Percentiles rank a stretch among this genome's conserved stretches.
phyloP scores from a whole-genome alignment of 2,888 invertebrate genomes.

The Lycia hirtaria region DNA sequence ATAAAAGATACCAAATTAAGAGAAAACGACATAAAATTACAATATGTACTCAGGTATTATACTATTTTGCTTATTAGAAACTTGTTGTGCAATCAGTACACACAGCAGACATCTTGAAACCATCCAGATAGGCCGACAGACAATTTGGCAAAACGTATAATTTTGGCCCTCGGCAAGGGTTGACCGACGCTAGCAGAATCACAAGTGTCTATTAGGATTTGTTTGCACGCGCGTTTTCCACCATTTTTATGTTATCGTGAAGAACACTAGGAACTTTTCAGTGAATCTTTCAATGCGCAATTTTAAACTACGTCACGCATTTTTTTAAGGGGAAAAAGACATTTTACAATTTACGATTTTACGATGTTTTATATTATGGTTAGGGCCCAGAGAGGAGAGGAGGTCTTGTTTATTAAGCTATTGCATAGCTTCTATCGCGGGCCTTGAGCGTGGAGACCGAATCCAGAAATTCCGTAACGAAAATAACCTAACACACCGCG shows the following conservation, averaged over 20 bases:
- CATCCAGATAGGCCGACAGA: conserved; percentile 63
- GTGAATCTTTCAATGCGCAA: background rate
- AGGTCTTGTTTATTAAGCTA: too few species aligned
- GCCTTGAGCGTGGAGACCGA: too few species aligned
- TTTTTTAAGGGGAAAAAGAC: too few species aligned
- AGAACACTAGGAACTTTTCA: background rate
- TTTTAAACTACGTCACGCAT: too few species aligned
- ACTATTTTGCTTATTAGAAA: background rate
- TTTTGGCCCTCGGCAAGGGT: conserved; percentile 65
- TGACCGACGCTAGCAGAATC: conserved; percentile 65
- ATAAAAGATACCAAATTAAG: too few species aligned
- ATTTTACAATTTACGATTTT: too few species aligned
- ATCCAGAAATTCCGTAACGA: too few species aligned
- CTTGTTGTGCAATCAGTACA: conserved; percentile 51
- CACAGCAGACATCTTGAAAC: conserved; percentile 62
- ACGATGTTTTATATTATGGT: too few species aligned
- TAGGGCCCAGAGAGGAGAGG: too few species aligned
- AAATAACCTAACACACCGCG: too few species aligned
- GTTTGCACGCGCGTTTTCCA: conserved; percentile 41
- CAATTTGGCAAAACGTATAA: conserved; percentile 76
- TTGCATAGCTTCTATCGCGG: too few species aligned
- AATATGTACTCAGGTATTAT: background rate
- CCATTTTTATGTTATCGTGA: background rate
- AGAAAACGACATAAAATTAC: too few species aligned
- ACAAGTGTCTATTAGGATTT: conserved; percentile 31